phyloP scores from a whole-genome alignment of 2,113 vertebrate species.

The Oncorhynchus mykiss region DNA sequence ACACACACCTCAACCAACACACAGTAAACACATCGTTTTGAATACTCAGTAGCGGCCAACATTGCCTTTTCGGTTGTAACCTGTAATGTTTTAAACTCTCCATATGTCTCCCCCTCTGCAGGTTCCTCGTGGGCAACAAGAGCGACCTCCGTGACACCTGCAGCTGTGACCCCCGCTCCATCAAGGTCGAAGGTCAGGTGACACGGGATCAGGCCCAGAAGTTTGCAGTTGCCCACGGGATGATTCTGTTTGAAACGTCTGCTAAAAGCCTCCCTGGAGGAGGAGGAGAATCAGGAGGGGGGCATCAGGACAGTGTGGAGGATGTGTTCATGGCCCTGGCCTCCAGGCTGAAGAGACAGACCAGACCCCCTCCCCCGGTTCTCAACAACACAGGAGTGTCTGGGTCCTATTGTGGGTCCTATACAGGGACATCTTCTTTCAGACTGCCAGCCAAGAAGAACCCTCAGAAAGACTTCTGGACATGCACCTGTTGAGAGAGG shows the following conservation, averaged over 20 bases:
- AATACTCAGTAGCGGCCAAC: neutral
- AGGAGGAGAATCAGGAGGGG: neutral
- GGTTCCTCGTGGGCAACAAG: conserved; percentile 94
- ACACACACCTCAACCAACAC: too few species aligned
- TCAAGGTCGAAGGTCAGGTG: conserved; percentile 74
- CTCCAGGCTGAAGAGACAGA: conserved; percentile 87
- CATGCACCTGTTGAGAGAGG: conserved; percentile 82
- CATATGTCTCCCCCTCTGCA: conserved; percentile 39
- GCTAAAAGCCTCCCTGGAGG: conserved; percentile 78
- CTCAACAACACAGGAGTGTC: conserved; percentile 52
- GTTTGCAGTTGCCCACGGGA: conserved; percentile 86
- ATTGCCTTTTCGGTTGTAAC: neutral
- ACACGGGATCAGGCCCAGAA: conserved; percentile 83
- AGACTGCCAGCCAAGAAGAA: conserved; percentile 61
- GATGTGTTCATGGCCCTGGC: conserved; percentile 88
- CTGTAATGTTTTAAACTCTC: neutral
- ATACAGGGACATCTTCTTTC: conserved; percentile 60
- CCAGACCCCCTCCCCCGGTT: too few species aligned
- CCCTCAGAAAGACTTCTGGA: conserved; percentile 68
- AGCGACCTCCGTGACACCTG: conserved; percentile 75
- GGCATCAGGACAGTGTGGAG: conserved; percentile 80
- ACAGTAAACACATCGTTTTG: too few species aligned
- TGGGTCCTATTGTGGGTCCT: conserved; percentile 40
- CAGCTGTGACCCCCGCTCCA: neutral
- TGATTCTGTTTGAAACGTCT: conserved; percentile 92